phyloP scores from a whole-genome alignment of 1,140 invertebrate species.

The Nasonia longicornis region DNA sequence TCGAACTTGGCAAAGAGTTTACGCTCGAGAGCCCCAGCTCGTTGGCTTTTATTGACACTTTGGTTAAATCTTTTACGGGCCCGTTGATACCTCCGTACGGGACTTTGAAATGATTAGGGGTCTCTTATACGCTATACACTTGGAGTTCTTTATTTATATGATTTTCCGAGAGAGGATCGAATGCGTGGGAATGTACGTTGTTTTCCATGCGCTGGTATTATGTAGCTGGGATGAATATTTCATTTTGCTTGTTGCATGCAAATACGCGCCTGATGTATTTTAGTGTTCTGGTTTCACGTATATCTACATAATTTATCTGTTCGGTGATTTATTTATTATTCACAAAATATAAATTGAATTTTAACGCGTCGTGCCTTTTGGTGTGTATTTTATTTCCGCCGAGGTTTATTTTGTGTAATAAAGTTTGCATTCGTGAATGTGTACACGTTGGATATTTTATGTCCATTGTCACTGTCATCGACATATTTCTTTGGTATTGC shows the following conservation, averaged over 20 bases:
- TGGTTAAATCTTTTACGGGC: slow-evolving; percentile 24
- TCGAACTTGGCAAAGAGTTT: slow-evolving; percentile 5
- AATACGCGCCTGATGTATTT: background rate
- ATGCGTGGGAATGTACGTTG: background rate
- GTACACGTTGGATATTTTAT: too few relatives aligned
- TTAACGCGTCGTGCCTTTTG: too few relatives aligned
- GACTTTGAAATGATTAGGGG: background rate
- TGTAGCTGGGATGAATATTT: background rate
- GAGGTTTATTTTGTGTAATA: too few relatives aligned
- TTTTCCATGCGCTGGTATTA: background rate
- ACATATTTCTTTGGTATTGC: too few relatives aligned
- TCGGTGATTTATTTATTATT: background rate
- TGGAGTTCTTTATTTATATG: background rate
- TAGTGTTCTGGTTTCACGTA: background rate
- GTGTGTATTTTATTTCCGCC: too few relatives aligned
- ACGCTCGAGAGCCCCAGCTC: background rate
- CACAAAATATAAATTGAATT: too few relatives aligned
- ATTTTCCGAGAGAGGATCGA: background rate
- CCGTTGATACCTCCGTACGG: background rate
- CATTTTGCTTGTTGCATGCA: background rate
- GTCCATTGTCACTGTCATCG: too few relatives aligned
- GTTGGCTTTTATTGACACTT: slow-evolving; percentile 30
- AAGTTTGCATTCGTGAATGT: too few relatives aligned
- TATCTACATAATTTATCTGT: too few relatives aligned
- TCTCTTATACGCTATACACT: background rate